A percentile compares a stretch with the other conserved stretches of the same genome.
phyloP scores from a whole-genome alignment of 2,888 invertebrate species.

The Tachina grossa region DNA sequence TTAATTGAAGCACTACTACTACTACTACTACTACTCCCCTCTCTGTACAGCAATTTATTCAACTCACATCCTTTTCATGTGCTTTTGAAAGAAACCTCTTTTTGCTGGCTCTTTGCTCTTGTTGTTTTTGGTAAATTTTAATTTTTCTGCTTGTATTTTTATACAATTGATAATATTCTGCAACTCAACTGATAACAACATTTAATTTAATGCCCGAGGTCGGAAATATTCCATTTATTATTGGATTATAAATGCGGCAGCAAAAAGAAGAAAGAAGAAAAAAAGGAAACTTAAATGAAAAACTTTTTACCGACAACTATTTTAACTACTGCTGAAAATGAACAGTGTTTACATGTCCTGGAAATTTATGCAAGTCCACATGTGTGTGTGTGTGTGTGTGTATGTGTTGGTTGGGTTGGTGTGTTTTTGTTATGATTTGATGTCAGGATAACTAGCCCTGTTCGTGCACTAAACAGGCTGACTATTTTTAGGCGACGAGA shows the following conservation, averaged over 20 bases:
- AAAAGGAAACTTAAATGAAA: slow-evolving; percentile 22
- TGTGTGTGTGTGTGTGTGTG: slow-evolving; percentile 79
- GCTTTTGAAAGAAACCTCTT: slow-evolving; percentile 36
- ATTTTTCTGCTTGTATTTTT: slow-evolving; percentile 33
- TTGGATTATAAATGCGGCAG: slow-evolving; percentile 79
- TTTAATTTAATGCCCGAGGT: slow-evolving; percentile 84
- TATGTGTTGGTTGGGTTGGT: slow-evolving; percentile 28
- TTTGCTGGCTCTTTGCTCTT: background rate
- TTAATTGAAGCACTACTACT: slow-evolving; percentile 69
- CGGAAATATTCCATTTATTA: slow-evolving; percentile 83
- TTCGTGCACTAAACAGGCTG: slow-evolving; percentile 16
- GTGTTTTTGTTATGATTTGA: slow-evolving; percentile 64
- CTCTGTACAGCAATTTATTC: background rate
- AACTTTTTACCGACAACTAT: slow-evolving; percentile 49
- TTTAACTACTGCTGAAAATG: slow-evolving; percentile 29
- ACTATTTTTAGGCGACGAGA: background rate
- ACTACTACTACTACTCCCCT: too few relatives aligned
- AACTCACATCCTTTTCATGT: slow-evolving; percentile 14
- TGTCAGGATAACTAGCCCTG: slow-evolving; percentile 65
- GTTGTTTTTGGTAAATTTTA: slow-evolving; percentile 36
- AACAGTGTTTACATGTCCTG: slow-evolving; percentile 59
- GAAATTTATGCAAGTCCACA: slow-evolving; percentile 40
- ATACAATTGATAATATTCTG: slow-evolving; percentile 82
- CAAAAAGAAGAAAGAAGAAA: slow-evolving; percentile 9
- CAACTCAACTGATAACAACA: slow-evolving; percentile 83